Evolutionary conservation across 2,797 vertebrate species (phyloP).

Genomic region (Diceros bicornis): DNA sequence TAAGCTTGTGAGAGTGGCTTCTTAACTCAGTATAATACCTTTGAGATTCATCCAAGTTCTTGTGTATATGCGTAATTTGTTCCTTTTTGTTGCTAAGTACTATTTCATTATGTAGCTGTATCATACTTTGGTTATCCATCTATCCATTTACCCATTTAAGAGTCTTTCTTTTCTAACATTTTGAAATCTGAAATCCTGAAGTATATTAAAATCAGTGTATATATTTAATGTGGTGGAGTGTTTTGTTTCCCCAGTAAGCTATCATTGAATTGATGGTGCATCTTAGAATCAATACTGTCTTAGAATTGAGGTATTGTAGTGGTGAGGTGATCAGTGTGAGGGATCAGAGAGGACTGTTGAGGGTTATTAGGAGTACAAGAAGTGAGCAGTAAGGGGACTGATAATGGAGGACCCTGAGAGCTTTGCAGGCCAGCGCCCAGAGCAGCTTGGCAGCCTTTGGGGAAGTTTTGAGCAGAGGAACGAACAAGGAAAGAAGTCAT

Average conservation of each 20-base stretch:
- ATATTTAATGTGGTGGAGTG: background rate
- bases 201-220: background rate
- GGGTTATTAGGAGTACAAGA: too few relatives aligned
- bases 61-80: background rate
- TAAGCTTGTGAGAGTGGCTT: background rate
- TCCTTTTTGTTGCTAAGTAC: background rate
- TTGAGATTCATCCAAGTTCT: background rate
- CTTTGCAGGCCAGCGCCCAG: background rate
- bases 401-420: background rate
- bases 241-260: background rate
- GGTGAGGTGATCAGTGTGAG: too few relatives aligned
- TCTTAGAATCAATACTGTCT: background rate
- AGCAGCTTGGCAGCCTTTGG: background rate
- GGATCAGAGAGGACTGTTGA: background rate
- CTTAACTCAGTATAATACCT: background rate
- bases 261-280: background rate
- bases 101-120: background rate
- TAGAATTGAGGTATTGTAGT: background rate
- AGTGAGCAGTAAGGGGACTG: background rate
- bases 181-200: background rate
- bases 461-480: background rate
- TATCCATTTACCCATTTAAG: background rate
- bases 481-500: background rate
- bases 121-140: background rate
- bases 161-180: background rate